Percentiles rank a stretch among this genome's conserved stretches.
These are phyloP conservation scores for Eudemis profundana DNA, from an alignment of 2,888 invertebrate species.

Conservation along the genomic window DNA sequence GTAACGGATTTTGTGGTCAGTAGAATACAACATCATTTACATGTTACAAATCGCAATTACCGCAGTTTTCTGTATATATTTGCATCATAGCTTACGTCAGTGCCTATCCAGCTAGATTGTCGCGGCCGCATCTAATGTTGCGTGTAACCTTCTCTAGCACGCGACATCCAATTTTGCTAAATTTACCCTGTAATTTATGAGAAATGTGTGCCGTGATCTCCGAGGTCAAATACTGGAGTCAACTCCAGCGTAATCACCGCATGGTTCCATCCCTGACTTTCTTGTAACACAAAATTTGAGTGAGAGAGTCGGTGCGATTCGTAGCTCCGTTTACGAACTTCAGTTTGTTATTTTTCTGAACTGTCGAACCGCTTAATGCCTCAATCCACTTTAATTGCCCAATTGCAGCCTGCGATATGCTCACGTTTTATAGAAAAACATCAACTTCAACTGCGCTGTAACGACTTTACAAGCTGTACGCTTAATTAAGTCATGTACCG, in stretches of 20 bases:
- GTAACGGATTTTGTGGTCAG: slow-evolving; percentile 26
- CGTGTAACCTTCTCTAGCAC: slow-evolving; percentile 38
- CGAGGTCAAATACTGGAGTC: slow-evolving; percentile 3
- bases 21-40: slow-evolving; percentile 33
- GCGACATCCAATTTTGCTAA: slow-evolving; percentile 28
- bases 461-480: slow-evolving; percentile 31
- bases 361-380: not conserved
- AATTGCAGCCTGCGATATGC: not conserved
- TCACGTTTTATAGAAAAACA: slow-evolving; percentile 14
- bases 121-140: slow-evolving; percentile 40
- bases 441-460: slow-evolving; percentile 21
- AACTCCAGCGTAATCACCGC: not conserved
- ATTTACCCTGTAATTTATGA: slow-evolving; percentile 27
- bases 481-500: slow-evolving; percentile 35
- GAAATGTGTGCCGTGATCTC: slow-evolving; percentile 9
- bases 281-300: not conserved
- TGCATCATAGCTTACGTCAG: slow-evolving; percentile 42
- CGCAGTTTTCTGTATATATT: slow-evolving; percentile 24
- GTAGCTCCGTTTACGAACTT: too few species aligned
- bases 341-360: not conserved
- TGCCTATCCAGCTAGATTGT: slow-evolving; percentile 18
- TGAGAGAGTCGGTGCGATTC: not conserved
- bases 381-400: slow-evolving; percentile 5
- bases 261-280: not conserved
- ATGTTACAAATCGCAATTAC: slow-evolving; percentile 28